Evolutionary conservation across 1,140 invertebrate species (phyloP).

Genomic region (Orius insidiosus): DNA sequence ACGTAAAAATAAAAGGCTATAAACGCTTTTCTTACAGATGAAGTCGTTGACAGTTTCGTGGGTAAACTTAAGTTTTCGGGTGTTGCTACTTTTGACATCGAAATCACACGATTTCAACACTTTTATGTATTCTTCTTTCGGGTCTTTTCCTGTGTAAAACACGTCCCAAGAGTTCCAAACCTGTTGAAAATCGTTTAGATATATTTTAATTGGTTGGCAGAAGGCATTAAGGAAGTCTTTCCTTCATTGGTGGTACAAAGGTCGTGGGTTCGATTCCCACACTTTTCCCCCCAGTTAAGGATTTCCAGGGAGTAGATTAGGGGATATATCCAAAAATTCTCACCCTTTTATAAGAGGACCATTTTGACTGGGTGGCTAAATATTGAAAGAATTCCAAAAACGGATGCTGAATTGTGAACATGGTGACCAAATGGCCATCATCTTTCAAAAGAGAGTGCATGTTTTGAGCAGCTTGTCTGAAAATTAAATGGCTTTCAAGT

Average conservation of each 20-base stretch:
- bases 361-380: slow-evolving; percentile 5
- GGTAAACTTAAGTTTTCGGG: neutral
- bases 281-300: too few species aligned
- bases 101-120: slow-evolving; percentile 5
- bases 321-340: neutral
- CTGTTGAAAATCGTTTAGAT: neutral
- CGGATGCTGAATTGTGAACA: slow-evolving; percentile 49
- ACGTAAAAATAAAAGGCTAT: too few species aligned
- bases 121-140: slow-evolving; percentile 9
- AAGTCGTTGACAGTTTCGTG: neutral
- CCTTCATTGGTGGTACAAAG: too few species aligned
- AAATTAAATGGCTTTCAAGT: slow-evolving; percentile 10
- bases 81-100: neutral
- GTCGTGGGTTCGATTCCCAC: too few species aligned
- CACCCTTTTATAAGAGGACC: slow-evolving; percentile 4
- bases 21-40: too few species aligned
- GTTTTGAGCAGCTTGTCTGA: slow-evolving; percentile 42
- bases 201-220: too few species aligned
- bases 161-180: slow-evolving; percentile 10
- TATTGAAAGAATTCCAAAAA: slow-evolving; percentile 38
- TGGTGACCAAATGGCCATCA: slow-evolving; percentile 41
- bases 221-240: too few species aligned
- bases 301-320: too few species aligned
- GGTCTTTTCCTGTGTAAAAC: slow-evolving; percentile 5
- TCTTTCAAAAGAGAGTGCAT: slow-evolving; percentile 41